Conservation (phyloP, 2,113 vertebrate genomes). For the Vicugna pacos region DNA sequence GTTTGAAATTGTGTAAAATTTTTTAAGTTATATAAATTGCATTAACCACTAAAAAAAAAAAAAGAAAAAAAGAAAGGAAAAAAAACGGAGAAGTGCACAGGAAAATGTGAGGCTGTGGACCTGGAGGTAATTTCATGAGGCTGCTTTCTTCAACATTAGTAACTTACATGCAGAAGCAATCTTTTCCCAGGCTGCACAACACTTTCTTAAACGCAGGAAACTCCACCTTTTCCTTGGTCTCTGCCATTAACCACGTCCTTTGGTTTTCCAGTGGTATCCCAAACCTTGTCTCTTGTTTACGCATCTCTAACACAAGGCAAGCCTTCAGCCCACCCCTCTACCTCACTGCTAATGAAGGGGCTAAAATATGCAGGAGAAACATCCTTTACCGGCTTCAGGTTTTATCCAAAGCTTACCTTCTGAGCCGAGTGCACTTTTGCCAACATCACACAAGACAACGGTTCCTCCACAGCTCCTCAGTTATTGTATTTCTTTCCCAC, state of each 20-base stretch:
- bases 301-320: not conserved
- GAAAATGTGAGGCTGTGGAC: not conserved
- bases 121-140: not conserved
- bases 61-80: too few relatives aligned
- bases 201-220: not conserved
- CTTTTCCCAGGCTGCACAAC: not conserved
- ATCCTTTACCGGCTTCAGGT: not conserved
- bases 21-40: not conserved
- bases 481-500: slow-evolving; percentile 29
- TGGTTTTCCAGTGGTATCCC: not conserved
- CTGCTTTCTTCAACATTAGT: not conserved
- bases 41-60: not conserved
- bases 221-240: not conserved
- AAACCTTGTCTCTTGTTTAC: not conserved
- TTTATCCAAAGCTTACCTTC: not conserved
- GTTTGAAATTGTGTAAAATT: slow-evolving; percentile 44
- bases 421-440: not conserved
- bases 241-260: not conserved
- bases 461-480: not conserved
- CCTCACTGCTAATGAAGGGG: not conserved
- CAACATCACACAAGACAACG: too few relatives aligned
- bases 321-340: not conserved
- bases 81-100: not conserved
- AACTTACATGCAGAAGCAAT: not conserved
- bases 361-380: not conserved